Base-by-base conservation (phyloP, 2,888 invertebrate species). In the Blomia tropicalis region DNA sequence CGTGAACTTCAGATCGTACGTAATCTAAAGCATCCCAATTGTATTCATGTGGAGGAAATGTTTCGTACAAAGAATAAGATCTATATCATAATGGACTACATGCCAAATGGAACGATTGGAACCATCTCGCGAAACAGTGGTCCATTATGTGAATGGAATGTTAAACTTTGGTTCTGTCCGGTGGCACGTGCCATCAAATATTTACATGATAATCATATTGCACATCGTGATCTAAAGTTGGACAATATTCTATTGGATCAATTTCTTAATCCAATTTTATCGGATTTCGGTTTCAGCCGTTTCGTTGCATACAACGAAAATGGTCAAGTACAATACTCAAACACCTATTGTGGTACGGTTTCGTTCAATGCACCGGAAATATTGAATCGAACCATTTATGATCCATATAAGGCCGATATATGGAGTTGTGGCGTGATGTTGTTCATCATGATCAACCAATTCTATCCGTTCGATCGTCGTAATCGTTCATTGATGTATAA, bases 351-450 rank as follows among this genome's bases (percentile, higher is more conserved):
- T 43, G 65, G 65, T 23, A 65, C 63, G 2, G 43, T 62, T 23
- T 59, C 59, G n/a, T 60, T 64, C 47, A 64, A 47, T 47, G 56
- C 65, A 43, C 65, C 65, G 7, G 65, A 65, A 64, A 56, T 65
- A 5, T 36, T 65, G 1, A 66, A 41, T 7, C 30, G 60, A 27
- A 63, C 5, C 17, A 19, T 22, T 11, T 65, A 65, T 47, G 62
- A 65, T 51, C 65, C 65, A 27, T 60, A 54, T 31, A 41, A 30
- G 17, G 29, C 27, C 5, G 65, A 77, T 67, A 71, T 76, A 36
- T 77, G 77, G 76, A 72, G 74, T 60, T 72, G 75, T 63, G 77
- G 77, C 0, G 72, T 76, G 41, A 74, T 77, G 59, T 72, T 77
- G 4, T 77, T 74, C 69, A 75, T 77, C 36, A 77, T 77, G 74